These are phyloP conservation scores for Saxidomus purpurata DNA, from an alignment of 1,140 invertebrate genomes.

Conservation along the genomic window DNA sequence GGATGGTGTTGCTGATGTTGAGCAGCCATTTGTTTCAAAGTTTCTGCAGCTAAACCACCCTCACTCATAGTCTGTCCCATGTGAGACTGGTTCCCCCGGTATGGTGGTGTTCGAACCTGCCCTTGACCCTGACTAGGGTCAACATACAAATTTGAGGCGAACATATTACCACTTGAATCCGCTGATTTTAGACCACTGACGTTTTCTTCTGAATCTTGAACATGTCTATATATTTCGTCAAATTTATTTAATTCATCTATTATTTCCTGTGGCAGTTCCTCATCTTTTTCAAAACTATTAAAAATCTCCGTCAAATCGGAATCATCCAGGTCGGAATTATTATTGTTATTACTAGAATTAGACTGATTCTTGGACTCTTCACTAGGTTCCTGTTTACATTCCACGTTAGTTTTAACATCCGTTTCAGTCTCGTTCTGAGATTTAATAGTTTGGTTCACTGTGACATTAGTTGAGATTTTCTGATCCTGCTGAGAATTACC, in stretches of 20 bases:
- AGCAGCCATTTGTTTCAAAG: constrained; percentile 97
- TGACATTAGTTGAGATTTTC: constrained; percentile 97
- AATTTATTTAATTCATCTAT: constrained; percentile 93
- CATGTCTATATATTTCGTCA: constrained; percentile 78
- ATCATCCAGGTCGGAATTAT: constrained; percentile 90
- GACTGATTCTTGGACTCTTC: constrained; percentile 87
- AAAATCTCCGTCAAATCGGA: constrained; percentile 88
- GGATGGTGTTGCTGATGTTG: constrained; percentile 95
- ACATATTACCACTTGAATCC: constrained; percentile 76
- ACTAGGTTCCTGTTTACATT: constrained; percentile 93
- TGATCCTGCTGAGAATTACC: constrained; percentile 92
- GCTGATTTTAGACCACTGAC: constrained; percentile 73
- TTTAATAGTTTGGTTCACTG: constrained; percentile 94
- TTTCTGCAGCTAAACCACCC: constrained; percentile 94
- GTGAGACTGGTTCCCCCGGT: constrained; percentile 54
- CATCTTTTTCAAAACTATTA: constrained; percentile 93
- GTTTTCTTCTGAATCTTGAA: constrained; percentile 76
- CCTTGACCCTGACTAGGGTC: constrained; percentile 62
- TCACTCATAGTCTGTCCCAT: constrained; percentile 62
- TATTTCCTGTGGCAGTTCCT: constrained; percentile 93
- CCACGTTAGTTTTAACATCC: constrained; percentile 87
- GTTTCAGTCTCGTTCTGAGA: constrained; percentile 89
- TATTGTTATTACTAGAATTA: constrained; percentile 53
- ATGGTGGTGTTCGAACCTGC: constrained; percentile 68
- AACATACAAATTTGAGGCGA: constrained; percentile 70